Percentiles rank a stretch among this genome's conserved stretches.
phyloP scores from a whole-genome alignment of 2,888 invertebrate species.

The Andricus quercusramuli region DNA sequence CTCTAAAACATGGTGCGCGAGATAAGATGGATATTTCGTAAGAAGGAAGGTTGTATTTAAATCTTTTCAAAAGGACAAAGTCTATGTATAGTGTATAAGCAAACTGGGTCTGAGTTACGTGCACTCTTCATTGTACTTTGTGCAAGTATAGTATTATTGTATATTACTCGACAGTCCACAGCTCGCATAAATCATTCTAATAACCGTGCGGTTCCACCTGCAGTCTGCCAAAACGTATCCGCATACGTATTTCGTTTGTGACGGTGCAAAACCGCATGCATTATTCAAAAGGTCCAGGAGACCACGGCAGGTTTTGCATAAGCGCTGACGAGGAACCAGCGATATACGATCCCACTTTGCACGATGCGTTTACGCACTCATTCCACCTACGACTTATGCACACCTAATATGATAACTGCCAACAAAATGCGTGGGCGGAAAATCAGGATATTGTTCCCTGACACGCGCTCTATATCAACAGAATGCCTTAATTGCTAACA shows the following conservation, averaged over 20 bases:
- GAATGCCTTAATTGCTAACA: not conserved
- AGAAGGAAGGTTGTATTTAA: not conserved
- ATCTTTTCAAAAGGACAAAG: not conserved
- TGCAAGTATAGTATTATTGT: not conserved
- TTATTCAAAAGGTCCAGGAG: slow-evolving; percentile 70
- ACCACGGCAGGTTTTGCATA: slow-evolving; percentile 66
- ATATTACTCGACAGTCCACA: slow-evolving; percentile 60
- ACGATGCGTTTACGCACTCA: slow-evolving; percentile 8
- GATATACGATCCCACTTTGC: slow-evolving; percentile 31
- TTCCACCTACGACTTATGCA: slow-evolving; percentile 4
- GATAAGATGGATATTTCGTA: not conserved
- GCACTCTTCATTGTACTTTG: not conserved
- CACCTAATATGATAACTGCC: slow-evolving; percentile 37
- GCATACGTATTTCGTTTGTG: slow-evolving; percentile 63
- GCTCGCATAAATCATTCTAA: slow-evolving; percentile 73
- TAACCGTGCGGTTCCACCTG: slow-evolving; percentile 74
- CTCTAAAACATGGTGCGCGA: no score
- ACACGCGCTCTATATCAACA: slow-evolving; percentile 1
- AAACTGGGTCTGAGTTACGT: not conserved
- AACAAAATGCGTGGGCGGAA: slow-evolving; percentile 38
- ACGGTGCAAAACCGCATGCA: slow-evolving; percentile 70
- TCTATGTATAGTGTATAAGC: not conserved
- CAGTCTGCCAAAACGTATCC: slow-evolving; percentile 67
- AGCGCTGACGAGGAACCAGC: slow-evolving; percentile 64
- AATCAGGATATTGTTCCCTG: slow-evolving; percentile 29